Percentiles rank a stretch among this genome's conserved stretches.
Evolutionary conservation across 1,140 invertebrate species (phyloP).

Genomic region (Papilio polytes): DNA sequence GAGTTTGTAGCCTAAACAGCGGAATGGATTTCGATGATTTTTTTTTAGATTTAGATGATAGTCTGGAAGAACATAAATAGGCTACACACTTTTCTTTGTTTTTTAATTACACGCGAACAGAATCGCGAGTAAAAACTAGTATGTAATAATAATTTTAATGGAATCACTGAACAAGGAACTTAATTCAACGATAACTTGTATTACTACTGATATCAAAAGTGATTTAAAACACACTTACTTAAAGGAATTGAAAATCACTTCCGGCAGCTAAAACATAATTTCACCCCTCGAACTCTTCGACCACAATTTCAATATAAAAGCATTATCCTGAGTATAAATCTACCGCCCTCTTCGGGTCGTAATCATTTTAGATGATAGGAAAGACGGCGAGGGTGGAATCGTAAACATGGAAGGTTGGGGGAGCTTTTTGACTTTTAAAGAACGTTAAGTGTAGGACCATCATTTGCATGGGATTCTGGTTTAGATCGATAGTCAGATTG

Average conservation of each 20-base stretch:
- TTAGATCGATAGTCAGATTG: not conserved
- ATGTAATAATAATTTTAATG: no score
- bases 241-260: constrained; percentile 4
- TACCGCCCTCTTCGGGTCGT: not conserved
- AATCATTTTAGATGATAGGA: constrained; percentile 26
- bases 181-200: no score
- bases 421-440: not conserved
- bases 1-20: no score
- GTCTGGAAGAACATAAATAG: no score
- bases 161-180: no score
- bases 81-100: no score
- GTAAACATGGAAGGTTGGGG: constrained; percentile 15
- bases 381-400: constrained; percentile 6
- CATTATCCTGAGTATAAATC: constrained; percentile 26
- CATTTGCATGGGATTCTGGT: not conserved
- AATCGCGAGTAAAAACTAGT: no score
- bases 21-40: no score
- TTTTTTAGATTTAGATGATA: no score
- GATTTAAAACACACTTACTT: not conserved
- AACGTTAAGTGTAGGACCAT: not conserved
- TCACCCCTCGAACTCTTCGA: not conserved
- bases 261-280: constrained; percentile 5
- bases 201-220: not conserved
- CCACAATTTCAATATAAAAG: constrained; percentile 26
- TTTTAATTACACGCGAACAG: no score